Evolutionary conservation across 2,797 vertebrate species (phyloP).

Genomic region (Delichon dasypus): DNA sequence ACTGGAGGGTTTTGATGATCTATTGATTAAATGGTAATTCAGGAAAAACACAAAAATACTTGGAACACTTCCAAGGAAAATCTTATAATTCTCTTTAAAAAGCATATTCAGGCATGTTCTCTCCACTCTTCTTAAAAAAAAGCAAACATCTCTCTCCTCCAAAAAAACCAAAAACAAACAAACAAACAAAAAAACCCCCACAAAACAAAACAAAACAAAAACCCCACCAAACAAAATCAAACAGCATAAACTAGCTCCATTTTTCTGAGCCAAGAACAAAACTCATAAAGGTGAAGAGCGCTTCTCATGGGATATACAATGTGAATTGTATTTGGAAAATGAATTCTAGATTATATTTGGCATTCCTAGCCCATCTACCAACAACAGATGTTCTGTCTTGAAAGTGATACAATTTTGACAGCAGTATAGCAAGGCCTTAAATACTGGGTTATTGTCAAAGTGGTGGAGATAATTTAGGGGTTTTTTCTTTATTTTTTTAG

Average conservation of each 20-base stretch:
- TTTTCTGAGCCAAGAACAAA: conserved; percentile 32
- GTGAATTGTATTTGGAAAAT: conserved; percentile 33
- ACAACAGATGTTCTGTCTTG: conserved; percentile 41
- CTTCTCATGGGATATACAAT: conserved; percentile 26
- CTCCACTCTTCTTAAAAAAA: neutral
- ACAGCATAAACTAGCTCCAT: neutral
- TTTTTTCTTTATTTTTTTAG: neutral
- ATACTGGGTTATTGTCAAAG: neutral
- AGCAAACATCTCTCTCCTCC: neutral
- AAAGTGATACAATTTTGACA: conserved; percentile 25
- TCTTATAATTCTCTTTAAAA: conserved; percentile 6
- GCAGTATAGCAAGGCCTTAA: neutral
- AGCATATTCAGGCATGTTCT: neutral
- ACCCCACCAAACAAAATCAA: neutral
- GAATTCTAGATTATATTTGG: conserved; percentile 12
- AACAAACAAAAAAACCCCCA: too few species aligned
- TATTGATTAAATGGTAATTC: neutral
- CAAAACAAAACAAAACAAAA: too few species aligned
- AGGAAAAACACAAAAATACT: neutral
- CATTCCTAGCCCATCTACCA: conserved; percentile 23
- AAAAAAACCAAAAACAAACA: neutral
- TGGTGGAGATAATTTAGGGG: neutral
- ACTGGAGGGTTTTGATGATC: neutral
- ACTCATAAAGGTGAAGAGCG: conserved; percentile 11
- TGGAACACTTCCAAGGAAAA: neutral